phyloP scores from a whole-genome alignment of 2,113 vertebrate species.

The Daphoenositta chrysoptera region DNA sequence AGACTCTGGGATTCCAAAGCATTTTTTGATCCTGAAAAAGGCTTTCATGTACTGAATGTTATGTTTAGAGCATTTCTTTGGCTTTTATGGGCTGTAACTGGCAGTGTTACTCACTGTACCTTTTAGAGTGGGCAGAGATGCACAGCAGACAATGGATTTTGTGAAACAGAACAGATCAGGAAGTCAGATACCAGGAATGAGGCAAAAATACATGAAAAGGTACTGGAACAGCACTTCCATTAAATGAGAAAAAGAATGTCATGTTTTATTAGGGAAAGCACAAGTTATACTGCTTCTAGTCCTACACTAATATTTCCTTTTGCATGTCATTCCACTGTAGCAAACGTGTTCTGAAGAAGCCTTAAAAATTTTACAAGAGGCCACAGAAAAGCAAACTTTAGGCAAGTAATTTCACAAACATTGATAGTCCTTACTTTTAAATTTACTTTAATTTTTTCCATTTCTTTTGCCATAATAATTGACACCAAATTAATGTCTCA shows the following conservation, averaged over 20 bases:
- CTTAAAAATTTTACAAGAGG: neutral
- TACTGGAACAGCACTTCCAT: neutral
- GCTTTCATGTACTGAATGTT: neutral
- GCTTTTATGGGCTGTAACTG: neutral
- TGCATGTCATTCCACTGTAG: constrained; percentile 8
- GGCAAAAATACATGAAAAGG: constrained; percentile 37
- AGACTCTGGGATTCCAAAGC: neutral
- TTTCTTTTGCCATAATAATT: neutral
- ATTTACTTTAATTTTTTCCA: neutral
- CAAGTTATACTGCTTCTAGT: neutral
- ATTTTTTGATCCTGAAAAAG: neutral
- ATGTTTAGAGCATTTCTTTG: neutral
- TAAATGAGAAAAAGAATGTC: neutral
- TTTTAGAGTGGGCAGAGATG: neutral
- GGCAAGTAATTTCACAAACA: constrained; percentile 55
- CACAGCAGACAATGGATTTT: neutral
- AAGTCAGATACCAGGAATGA: neutral
- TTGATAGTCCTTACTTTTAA: neutral
- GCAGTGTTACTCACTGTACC: neutral
- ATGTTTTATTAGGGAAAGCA: neutral
- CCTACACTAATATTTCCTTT: neutral
- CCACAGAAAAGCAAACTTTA: constrained; percentile 23
- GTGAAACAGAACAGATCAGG: neutral
- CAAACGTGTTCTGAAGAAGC: neutral
- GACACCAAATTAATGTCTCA: constrained; percentile 26